phyloP scores from a whole-genome alignment of 2,797 vertebrate species.

The Amphiprion clarkii region DNA sequence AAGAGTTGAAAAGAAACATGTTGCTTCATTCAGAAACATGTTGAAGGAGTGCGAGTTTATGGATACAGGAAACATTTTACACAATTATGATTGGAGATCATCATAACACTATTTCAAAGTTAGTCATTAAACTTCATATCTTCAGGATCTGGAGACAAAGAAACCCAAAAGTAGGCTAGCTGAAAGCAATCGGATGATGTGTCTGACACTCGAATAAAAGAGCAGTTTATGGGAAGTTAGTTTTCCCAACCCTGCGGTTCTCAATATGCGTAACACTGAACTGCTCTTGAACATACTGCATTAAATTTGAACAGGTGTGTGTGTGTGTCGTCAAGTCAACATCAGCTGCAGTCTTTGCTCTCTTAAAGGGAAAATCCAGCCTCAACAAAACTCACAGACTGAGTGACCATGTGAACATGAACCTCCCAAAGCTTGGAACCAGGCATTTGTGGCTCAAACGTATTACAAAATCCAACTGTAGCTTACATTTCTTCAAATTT shows the following conservation, averaged over 20 bases:
- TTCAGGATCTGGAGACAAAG: conserved; percentile 24
- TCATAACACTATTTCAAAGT: conserved; percentile 46
- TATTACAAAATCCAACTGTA: conserved; percentile 13
- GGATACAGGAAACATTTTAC: conserved; percentile 55
- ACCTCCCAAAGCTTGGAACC: neutral
- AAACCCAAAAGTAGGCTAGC: conserved; percentile 1
- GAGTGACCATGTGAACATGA: too few relatives aligned
- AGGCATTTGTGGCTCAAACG: neutral
- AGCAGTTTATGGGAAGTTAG: conserved; percentile 8
- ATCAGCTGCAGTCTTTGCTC: conserved; percentile 30
- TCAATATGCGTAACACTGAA: conserved; percentile 7
- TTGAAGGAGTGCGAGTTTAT: conserved; percentile 48
- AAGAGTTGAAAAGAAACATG: conserved; percentile 55
- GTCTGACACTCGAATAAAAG: conserved; percentile 13
- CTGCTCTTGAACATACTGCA: conserved; percentile 34
- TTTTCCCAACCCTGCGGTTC: conserved; percentile 6
- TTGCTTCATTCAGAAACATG: conserved; percentile 64
- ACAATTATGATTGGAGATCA: conserved; percentile 42
- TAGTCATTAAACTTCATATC: conserved; percentile 23
- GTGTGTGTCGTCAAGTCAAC: conserved; percentile 20
- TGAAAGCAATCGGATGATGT: conserved; percentile 22
- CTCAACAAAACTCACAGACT: neutral
- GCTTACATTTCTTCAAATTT: conserved; percentile 2
- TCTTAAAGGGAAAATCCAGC: conserved; percentile 52
- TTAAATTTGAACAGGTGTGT: conserved; percentile 10